Evolutionary conservation across 2,113 vertebrate species (phyloP).

Genomic region (Lepisosteus osseus): DNA sequence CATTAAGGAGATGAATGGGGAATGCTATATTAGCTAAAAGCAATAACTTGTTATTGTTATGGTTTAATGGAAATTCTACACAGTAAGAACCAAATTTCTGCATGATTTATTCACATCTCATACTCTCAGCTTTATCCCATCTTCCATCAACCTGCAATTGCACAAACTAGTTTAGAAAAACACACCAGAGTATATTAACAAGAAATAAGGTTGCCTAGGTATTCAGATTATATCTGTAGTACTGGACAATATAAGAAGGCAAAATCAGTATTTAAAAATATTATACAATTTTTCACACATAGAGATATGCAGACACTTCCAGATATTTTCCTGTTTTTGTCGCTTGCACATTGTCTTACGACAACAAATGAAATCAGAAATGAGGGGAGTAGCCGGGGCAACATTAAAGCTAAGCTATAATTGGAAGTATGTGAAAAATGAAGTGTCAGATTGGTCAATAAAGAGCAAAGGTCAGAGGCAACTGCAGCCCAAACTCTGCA

Average conservation of each 20-base stretch:
- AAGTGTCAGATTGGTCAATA: constrained; percentile 97
- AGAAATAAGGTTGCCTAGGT: too few species aligned
- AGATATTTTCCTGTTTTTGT: constrained; percentile 39
- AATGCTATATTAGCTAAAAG: not conserved
- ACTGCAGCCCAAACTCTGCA: constrained; percentile 79
- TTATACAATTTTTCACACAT: not conserved
- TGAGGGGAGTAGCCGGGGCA: constrained; percentile 22
- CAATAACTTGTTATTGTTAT: not conserved
- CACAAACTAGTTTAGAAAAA: too few species aligned
- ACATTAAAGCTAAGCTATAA: constrained; percentile 79
- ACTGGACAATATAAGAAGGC: too few species aligned
- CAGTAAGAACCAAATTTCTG: too few species aligned
- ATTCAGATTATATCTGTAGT: too few species aligned
- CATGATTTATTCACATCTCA: too few species aligned
- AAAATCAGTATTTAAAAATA: not conserved
- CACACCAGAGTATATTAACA: too few species aligned
- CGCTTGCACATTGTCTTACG: too few species aligned
- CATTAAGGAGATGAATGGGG: not conserved
- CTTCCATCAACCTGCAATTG: too few species aligned
- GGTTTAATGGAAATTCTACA: too few species aligned
- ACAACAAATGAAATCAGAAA: not conserved
- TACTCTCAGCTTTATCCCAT: too few species aligned
- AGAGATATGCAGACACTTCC: not conserved
- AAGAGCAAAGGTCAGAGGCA: constrained; percentile 90
- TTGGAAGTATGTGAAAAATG: constrained; percentile 98